Base-by-base conservation (phyloP, 2,888 invertebrate genomes). In the Pseudeuparius sepicola region DNA sequence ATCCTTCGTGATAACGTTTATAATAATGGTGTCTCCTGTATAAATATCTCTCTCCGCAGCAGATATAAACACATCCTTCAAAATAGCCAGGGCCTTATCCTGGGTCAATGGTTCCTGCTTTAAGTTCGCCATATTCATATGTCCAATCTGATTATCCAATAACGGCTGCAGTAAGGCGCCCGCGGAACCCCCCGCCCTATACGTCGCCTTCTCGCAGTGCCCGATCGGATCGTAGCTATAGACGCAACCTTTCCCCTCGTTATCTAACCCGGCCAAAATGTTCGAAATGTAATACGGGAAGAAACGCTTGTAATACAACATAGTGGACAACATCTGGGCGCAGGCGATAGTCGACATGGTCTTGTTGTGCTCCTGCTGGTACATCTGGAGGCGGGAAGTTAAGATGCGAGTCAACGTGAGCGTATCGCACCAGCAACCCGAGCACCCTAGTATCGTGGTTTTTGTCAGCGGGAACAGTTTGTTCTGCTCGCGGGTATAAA, bases 221-320 rank as follows among this genome's bases (percentile, higher is more conserved):
- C 98, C 98, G 45, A 98, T 85, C 0, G 97, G 97, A 62, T 99
- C 98, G 60, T 96, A 99, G 54, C 87, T 87, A 66, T 82, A 98
- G 4, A 98, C 84, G 49, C 85, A 85, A 5, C 98, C 98, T 57
- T 87, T 85, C 3, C 94, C 97, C 42, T 94, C 80, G 16, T 75
- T 75, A 64, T 97, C 94, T 34, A 98, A 59, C 0, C 98, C 98
- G 31, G 88, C 97, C 34, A 99, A 65, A 28, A 97, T 77, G 57
- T 94, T 96, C 15, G 89, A 87, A 13, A 96, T 84, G 57, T 96
- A 98, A 61, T 96, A 97, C 0, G 98, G 98, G 64, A 99, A 99
- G 65, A 99, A 98, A 36, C 98, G 75, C 52, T 90, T 87, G 60
- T 92, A 86, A 59, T 98, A 98, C 49, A 99, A 69, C 70, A 93